phyloP scores from a whole-genome alignment of 2,888 invertebrate genomes.

The Mythimna ferrago region DNA sequence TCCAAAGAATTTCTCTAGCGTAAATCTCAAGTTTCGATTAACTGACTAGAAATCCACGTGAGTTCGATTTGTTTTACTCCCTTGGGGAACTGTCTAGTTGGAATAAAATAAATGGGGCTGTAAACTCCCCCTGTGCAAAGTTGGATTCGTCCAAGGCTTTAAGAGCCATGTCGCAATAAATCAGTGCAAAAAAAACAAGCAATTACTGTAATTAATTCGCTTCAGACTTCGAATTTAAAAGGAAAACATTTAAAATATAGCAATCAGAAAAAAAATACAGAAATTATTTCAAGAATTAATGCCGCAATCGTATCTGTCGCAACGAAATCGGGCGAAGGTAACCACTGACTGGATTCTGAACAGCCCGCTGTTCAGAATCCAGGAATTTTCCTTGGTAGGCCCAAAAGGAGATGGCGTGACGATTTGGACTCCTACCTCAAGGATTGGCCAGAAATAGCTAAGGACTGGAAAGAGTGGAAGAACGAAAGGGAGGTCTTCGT shows the following conservation, averaged over 20 bases:
- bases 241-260: conserved; percentile 8
- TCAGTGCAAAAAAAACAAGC: conserved; percentile 37
- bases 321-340: no score
- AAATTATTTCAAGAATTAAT: neutral
- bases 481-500: no score
- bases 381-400: no score
- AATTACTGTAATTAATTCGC: conserved; percentile 35
- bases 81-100: conserved; percentile 48
- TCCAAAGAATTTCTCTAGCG: conserved; percentile 19
- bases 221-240: conserved; percentile 22
- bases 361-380: no score
- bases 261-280: conserved; percentile 5
- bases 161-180: conserved; percentile 32
- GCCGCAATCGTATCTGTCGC: no score
- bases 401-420: no score
- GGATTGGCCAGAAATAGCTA: no score
- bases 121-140: conserved; percentile 36
- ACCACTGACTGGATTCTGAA: no score
- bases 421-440: no score
- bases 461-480: no score
- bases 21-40: conserved; percentile 46
- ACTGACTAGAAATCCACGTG: conserved; percentile 50
- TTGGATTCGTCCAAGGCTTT: conserved; percentile 35
- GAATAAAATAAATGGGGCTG: conserved; percentile 55
- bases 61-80: conserved; percentile 50